Conservation (phyloP, 2,113 vertebrate species). For the Strix uralensis region DNA sequence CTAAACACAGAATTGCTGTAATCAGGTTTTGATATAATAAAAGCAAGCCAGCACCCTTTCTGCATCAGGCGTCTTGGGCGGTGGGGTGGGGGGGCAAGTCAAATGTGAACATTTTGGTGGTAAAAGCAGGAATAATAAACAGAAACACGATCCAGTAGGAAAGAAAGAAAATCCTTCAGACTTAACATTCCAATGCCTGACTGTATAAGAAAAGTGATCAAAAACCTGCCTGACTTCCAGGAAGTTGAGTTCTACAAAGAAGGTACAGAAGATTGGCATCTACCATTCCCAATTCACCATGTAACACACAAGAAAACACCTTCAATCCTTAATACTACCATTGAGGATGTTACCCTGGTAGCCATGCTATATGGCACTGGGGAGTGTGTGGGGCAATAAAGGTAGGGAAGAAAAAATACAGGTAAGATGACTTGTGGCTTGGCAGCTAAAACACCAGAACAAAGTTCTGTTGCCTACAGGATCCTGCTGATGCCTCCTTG, state of each 20-base stretch:
- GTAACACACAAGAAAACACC: neutral
- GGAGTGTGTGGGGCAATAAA: fast-evolving
- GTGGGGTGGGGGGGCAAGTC: no score
- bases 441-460: neutral
- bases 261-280: neutral
- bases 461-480: neutral
- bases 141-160: neutral
- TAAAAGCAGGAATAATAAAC: neutral
- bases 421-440: neutral
- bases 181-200: neutral
- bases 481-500: neutral
- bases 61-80: neutral
- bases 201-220: neutral
- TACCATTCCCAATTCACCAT: neutral
- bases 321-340: neutral
- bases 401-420: neutral
- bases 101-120: neutral
- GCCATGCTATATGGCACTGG: no score
- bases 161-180: neutral
- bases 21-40: neutral
- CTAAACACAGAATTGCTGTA: neutral
- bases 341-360: neutral
- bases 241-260: neutral
- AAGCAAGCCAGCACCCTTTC: neutral
- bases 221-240: neutral